Percentiles rank a stretch among this genome's conserved stretches.
These are phyloP conservation scores for Sisor rabdophorus DNA, from an alignment of 2,113 vertebrate genomes.

Conservation along the genomic window DNA sequence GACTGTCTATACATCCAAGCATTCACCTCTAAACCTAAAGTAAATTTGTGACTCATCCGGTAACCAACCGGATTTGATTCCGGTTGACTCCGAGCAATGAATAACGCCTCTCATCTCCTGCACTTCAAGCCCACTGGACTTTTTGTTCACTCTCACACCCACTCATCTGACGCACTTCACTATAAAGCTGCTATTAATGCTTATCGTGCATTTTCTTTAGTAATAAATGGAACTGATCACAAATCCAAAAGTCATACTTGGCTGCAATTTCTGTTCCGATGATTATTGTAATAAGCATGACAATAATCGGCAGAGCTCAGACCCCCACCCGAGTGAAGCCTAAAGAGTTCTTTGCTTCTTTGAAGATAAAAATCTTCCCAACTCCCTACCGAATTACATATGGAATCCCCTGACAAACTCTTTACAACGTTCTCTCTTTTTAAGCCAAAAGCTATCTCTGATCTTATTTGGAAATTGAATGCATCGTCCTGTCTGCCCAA, in stretches of 20 bases:
- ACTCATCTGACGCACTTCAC: not conserved
- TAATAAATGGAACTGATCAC: conserved; percentile 22
- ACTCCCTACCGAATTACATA: conserved; percentile 12
- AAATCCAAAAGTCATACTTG: conserved; percentile 19
- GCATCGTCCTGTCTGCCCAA: not conserved
- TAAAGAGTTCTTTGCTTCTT: conserved; percentile 18
- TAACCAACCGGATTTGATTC: not conserved
- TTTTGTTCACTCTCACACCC: not conserved
- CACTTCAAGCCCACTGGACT: not conserved
- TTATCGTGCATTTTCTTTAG: not conserved
- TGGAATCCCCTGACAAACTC: conserved; percentile 21
- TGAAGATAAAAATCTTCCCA: conserved; percentile 21
- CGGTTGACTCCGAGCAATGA: not conserved
- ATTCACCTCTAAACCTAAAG: too few species aligned
- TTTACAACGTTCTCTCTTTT: conserved; percentile 1
- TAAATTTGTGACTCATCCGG: not conserved
- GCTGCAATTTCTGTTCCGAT: conserved; percentile 20
- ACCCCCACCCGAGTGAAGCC: conserved; percentile 1
- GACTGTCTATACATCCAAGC: not conserved
- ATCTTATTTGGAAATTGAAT: not conserved
- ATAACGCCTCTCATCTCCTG: not conserved
- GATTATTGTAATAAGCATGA: conserved; percentile 18
- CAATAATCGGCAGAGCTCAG: conserved; percentile 18
- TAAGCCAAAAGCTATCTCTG: conserved; percentile 12
- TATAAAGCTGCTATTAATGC: not conserved